phyloP scores from a whole-genome alignment of 2,797 vertebrate species.

The Salmo trutta region DNA sequence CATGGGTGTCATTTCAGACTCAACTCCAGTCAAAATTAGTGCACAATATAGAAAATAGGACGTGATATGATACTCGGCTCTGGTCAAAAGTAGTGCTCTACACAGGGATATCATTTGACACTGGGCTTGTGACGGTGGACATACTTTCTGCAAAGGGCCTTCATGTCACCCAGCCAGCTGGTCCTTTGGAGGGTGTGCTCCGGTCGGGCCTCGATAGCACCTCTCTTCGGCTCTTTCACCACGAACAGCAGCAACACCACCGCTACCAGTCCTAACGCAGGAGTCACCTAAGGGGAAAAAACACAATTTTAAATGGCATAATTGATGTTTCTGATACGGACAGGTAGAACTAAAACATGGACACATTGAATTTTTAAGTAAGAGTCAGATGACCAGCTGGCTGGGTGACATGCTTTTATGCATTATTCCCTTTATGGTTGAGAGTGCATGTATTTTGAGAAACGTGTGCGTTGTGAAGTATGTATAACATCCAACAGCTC shows the following conservation, averaged over 20 bases:
- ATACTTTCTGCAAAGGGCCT: conserved; percentile 82
- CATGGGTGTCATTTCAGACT: not conserved
- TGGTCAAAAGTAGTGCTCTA: too few relatives aligned
- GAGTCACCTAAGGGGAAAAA: conserved; percentile 78
- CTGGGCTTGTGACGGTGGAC: conserved; percentile 27
- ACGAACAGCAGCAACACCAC: conserved; percentile 81
- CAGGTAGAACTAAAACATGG: too few relatives aligned
- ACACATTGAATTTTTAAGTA: too few relatives aligned
- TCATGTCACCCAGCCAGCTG: conserved; percentile 80
- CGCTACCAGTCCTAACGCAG: conserved; percentile 80
- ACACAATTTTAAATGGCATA: not conserved
- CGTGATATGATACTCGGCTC: not conserved
- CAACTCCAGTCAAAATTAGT: not conserved
- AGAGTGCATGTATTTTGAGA: not conserved
- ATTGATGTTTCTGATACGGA: too few relatives aligned
- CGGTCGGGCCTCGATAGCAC: conserved; percentile 79
- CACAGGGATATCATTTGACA: too few relatives aligned
- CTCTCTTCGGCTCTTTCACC: conserved; percentile 83
- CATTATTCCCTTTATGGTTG: not conserved
- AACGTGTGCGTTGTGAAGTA: too few relatives aligned
- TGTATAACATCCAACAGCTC: not conserved
- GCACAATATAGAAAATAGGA: not conserved
- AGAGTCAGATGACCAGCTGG: not conserved
- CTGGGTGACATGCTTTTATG: not conserved
- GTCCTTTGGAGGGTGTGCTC: conserved; percentile 76